Evolutionary conservation across 2,113 vertebrate genomes (phyloP), one percentile per base, ranked within the genome.

Genomic region (Stigmatopora argus): DNA sequence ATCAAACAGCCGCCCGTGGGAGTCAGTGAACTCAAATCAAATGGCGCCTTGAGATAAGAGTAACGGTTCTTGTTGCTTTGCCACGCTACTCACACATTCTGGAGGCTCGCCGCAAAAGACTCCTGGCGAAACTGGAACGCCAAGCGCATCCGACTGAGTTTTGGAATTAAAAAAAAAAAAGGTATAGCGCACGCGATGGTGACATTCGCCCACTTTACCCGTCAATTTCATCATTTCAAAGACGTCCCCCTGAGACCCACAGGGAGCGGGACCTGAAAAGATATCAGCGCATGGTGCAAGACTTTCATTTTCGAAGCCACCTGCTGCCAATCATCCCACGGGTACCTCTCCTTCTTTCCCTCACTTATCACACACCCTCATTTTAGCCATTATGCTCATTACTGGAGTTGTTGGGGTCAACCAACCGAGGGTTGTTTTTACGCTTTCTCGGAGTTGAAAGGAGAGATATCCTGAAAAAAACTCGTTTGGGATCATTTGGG

Each of bases 131-230:
- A 56, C 26, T 31, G 17, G 52, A 56, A 66, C n/a, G 56, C 18
- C 44, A 62, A 70, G 73, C 49, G 31, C 67, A 75, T 55, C 74
- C 61, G 56, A 62, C 55, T 66, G 56, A 77, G 78, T 66, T 69
- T 66, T 66, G 60, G 23, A 3, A 12, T 31, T 31, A 31, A 31
- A 31, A 31, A 45, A 31, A 31, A 31, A 31, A 45, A 38, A 68
- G 53, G 80, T 69, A 21, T 10, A 61, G 23, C 55, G 11, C 11
- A 44, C 44, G 31, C n/a, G 66, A 71, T 65, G 55, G 46, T 49
- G 60, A 58, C 61, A 48, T n/a, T 70, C 64, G 62, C 49, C 15
- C 41, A 47, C 67, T 68, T 68, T 21, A 46, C 61, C 62, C 46
- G 56, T 55, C 21, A 47, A 5, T 69, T 71, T 70, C 60, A 73